Evolutionary conservation across 2,113 vertebrate genomes (phyloP).

Genomic region (Tretioscincus oriximinensis): DNA sequence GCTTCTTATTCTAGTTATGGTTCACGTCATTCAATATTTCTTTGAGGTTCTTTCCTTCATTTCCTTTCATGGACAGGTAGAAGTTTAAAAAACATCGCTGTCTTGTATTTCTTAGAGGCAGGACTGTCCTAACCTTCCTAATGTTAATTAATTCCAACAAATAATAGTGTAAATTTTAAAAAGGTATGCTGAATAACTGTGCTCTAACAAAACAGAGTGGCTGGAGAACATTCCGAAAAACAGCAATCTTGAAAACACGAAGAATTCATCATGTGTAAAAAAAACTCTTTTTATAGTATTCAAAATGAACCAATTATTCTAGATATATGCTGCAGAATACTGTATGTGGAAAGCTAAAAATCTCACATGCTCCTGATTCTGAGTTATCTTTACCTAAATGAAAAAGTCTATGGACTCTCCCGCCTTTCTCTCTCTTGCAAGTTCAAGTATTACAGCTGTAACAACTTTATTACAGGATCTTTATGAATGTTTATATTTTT

Average conservation of each 20-base stretch:
- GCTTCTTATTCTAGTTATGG: background rate
- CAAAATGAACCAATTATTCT: no score
- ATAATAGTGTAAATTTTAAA: background rate
- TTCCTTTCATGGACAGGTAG: background rate
- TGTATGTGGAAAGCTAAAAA: constrained; percentile 53
- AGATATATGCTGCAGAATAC: constrained; percentile 42
- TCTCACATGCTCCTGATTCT: constrained; percentile 45
- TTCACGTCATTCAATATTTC: background rate
- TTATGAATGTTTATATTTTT: constrained; percentile 66
- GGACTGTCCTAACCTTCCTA: background rate
- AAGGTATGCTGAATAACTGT: background rate
- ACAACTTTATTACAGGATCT: constrained; percentile 62
- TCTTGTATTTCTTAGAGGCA: constrained; percentile 8
- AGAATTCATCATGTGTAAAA: constrained; percentile 48
- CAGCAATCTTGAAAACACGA: constrained; percentile 54
- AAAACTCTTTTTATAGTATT: no score
- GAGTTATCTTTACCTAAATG: constrained; percentile 54
- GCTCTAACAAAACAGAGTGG: constrained; percentile 24
- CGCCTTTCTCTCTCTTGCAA: constrained; percentile 48
- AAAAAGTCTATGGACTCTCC: constrained; percentile 6
- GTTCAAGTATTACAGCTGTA: constrained; percentile 60
- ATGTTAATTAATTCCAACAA: background rate
- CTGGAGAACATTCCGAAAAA: constrained; percentile 59
- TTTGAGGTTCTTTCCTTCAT: background rate
- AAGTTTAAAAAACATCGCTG: background rate